A percentile compares a stretch with the other conserved stretches of the same genome.
phyloP scores from a whole-genome alignment of 2,888 invertebrate species.

The Acleris holmiana region DNA sequence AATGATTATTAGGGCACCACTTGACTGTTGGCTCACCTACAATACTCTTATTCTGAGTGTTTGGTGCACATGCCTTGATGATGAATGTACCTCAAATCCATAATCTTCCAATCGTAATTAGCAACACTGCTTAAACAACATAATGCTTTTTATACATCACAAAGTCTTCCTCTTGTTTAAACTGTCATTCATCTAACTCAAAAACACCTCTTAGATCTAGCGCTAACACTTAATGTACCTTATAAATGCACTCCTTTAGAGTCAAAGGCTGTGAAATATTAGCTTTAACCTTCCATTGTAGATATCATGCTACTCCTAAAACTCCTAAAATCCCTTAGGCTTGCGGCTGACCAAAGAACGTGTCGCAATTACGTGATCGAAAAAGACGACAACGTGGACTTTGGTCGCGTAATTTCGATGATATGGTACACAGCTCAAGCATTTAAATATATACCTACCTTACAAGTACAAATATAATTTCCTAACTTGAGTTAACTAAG shows the following conservation, averaged over 20 bases:
- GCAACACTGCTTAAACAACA: too few relatives aligned
- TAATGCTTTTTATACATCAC: too few relatives aligned
- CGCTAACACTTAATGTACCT: constrained; percentile 32
- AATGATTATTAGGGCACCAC: too few relatives aligned
- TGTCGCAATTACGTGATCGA: not conserved
- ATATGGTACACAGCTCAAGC: not conserved
- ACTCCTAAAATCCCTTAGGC: constrained; percentile 9
- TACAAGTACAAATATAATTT: constrained; percentile 59
- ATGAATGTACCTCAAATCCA: too few relatives aligned
- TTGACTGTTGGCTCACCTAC: too few relatives aligned
- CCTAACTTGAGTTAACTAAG: constrained; percentile 39
- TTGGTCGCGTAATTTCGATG: not conserved
- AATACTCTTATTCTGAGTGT: too few relatives aligned
- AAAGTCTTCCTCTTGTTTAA: too few relatives aligned
- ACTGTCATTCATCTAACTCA: constrained; percentile 1
- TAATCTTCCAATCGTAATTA: too few relatives aligned
- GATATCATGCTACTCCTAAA: constrained; percentile 51
- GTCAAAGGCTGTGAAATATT: constrained; percentile 81
- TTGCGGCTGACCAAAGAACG: constrained; percentile 9
- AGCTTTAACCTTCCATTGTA: constrained; percentile 81
- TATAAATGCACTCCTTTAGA: constrained; percentile 65
- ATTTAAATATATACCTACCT: constrained; percentile 43
- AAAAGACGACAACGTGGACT: too few relatives aligned
- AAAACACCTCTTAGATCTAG: constrained; percentile 18
- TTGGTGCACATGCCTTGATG: too few relatives aligned